Conservation (phyloP, 2,888 invertebrate genomes). For the Dynastes grantii region DNA sequence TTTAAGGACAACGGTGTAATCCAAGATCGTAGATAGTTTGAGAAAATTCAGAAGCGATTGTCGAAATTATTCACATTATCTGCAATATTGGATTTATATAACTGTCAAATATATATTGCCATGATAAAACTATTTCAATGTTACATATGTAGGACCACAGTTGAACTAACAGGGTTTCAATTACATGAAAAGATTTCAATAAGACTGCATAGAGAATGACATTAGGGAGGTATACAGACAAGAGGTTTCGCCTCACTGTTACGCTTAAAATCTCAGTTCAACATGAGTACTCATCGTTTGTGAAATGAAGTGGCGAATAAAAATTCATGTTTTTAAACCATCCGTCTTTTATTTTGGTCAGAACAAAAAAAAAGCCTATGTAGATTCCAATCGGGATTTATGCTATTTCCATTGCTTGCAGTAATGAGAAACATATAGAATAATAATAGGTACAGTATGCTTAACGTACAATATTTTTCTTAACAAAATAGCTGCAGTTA, state of each 20-base stretch:
- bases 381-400: too few species aligned
- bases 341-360: constrained; percentile 37
- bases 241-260: constrained; percentile 64
- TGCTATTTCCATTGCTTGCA: too few species aligned
- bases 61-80: constrained; percentile 13
- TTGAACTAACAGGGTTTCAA: constrained; percentile 68
- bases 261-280: constrained; percentile 69
- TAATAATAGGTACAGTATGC: too few species aligned
- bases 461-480: too few species aligned
- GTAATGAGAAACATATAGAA: too few species aligned
- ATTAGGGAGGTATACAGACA: constrained; percentile 67
- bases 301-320: constrained; percentile 67
- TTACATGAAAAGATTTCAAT: constrained; percentile 66
- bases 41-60: background rate
- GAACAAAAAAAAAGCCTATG: background rate
- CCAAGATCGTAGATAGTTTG: constrained; percentile 18
- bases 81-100: constrained; percentile 29
- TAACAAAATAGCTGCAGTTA: too few species aligned
- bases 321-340: constrained; percentile 68
- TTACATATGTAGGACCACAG: constrained; percentile 65
- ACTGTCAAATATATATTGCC: constrained; percentile 43
- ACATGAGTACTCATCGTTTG: constrained; percentile 70
- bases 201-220: constrained; percentile 69
- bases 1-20: constrained; percentile 50
- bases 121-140: constrained; percentile 52